Evolutionary conservation across 2,797 vertebrate species (phyloP).

Genomic region (Florisuga fusca): DNA sequence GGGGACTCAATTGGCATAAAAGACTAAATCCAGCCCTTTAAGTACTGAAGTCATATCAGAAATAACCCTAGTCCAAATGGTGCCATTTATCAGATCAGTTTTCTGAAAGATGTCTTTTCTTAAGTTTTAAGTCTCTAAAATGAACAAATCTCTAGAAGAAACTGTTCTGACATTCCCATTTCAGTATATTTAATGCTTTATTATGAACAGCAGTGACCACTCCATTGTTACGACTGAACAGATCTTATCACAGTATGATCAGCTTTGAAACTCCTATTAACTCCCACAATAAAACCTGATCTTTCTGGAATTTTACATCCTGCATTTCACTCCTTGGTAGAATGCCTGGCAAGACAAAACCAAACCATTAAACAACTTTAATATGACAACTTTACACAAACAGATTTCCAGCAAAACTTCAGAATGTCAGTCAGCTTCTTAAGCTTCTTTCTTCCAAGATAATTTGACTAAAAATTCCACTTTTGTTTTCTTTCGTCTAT

Average conservation of each 20-base stretch:
- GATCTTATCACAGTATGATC: constrained; percentile 19
- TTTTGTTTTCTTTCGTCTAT: constrained; percentile 37
- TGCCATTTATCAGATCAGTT: constrained; percentile 46
- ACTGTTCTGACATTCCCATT: constrained; percentile 37
- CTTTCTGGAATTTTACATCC: not conserved
- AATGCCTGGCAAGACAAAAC: constrained; percentile 42
- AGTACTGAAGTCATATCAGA: constrained; percentile 36
- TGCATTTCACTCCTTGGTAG: not conserved
- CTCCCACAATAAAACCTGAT: not conserved
- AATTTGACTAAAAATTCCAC: constrained; percentile 26
- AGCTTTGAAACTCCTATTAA: constrained; percentile 41
- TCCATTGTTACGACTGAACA: constrained; percentile 39
- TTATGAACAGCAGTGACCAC: constrained; percentile 55
- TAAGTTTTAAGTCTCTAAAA: constrained; percentile 38
- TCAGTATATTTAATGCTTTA: constrained; percentile 38
- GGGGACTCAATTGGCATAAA: constrained; percentile 57
- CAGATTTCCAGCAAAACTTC: constrained; percentile 29
- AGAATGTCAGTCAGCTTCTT: constrained; percentile 19
- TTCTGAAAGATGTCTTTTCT: constrained; percentile 46
- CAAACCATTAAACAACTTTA: constrained; percentile 34
- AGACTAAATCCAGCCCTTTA: constrained; percentile 51
- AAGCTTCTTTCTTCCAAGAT: constrained; percentile 11
- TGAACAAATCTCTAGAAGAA: constrained; percentile 29
- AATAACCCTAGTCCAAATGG: constrained; percentile 42
- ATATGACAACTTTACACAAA: constrained; percentile 48